Base-by-base conservation (phyloP, 23 tunicate species). In the Corella eumyota region DNA sequence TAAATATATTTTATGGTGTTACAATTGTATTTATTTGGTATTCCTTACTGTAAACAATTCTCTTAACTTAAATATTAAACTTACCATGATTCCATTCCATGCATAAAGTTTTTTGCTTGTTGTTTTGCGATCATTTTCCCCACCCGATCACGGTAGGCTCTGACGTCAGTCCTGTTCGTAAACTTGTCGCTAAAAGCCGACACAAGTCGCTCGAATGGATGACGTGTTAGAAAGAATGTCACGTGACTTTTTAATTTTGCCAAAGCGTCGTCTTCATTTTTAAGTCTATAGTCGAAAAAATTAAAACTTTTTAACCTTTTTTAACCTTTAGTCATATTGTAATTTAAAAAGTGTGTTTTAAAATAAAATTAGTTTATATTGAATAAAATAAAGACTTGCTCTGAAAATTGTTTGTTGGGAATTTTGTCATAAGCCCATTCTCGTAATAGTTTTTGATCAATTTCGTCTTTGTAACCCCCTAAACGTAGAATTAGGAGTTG, bases 141-240 rank as follows among this genome's bases (percentile, higher is more conserved):
- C 11, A 25, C 53, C 6, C 50, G 17, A 23, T 66, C 51, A 2
- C 45, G 36, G 67, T 75, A 75, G 6, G 67, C 30, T 20, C 24
- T 26, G 27, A 47, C 37, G 0, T 34, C 26, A 36, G 63, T 66
- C 21, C 57, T 44, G 24, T 45, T 65, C 20, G 73, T 29, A 25
- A 84, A 62, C 51, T 84, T 84, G 68, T 75, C 77, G 1, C 45
- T 60, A 52, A 65, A 84, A 0, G 83, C 83, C 0, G 94, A 84
- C 0, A 84, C 94, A 27, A 84, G 68, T 47, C 94, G 46, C 34
- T 70, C 67, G 49, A 75, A 76, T 34, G 94, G 94, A 56, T 84
- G 94, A 0, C 94, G 66, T 0, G 78, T 76, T 1, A 76, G 45
- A 50, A 75, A 46, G 45, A 84, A 84, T 31, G 81, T 69, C 33